A percentile compares a stretch with the other conserved stretches of the same genome.
Conservation (phyloP, 2,113 vertebrate species). For the Alexandromys fortis region DNA sequence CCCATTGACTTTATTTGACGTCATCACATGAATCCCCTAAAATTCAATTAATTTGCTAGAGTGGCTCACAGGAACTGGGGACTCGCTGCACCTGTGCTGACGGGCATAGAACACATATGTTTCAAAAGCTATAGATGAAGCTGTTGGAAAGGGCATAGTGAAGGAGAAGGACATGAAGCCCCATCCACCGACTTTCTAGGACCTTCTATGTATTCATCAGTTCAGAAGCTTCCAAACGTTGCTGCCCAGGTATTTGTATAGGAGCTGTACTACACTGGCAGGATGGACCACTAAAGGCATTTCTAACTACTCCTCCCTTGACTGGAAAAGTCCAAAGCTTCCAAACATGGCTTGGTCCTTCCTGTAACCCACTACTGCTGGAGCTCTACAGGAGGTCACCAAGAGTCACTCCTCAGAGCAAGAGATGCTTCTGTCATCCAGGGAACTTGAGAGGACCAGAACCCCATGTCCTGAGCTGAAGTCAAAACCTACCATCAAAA, state of each 20-base stretch:
- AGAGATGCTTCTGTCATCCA: not conserved
- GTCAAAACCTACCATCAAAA: not conserved
- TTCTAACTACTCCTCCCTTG: not conserved
- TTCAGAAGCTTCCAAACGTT: not conserved
- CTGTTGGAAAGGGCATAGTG: not conserved
- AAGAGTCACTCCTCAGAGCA: not conserved
- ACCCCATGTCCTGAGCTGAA: not conserved
- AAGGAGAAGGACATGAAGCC: too few species aligned
- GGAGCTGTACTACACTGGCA: too few species aligned
- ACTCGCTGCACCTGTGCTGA: not conserved
- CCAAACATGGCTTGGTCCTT: not conserved
- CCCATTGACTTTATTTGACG: not conserved
- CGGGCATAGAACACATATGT: not conserved
- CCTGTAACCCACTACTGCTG: not conserved
- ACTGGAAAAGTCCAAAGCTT: not conserved
- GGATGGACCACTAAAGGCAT: not conserved
- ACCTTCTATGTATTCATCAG: not conserved
- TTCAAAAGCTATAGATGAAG: not conserved
- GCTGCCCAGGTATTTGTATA: too few species aligned
- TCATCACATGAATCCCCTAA: not conserved
- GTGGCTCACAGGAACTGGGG: not conserved
- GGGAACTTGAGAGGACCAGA: too few species aligned
- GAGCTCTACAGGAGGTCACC: not conserved
- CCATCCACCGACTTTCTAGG: not conserved
- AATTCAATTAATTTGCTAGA: not conserved